Percentiles rank a stretch among this genome's conserved stretches.
Evolutionary conservation across 2,888 invertebrate genomes (phyloP).

Genomic region (Poecilus cupreus): DNA sequence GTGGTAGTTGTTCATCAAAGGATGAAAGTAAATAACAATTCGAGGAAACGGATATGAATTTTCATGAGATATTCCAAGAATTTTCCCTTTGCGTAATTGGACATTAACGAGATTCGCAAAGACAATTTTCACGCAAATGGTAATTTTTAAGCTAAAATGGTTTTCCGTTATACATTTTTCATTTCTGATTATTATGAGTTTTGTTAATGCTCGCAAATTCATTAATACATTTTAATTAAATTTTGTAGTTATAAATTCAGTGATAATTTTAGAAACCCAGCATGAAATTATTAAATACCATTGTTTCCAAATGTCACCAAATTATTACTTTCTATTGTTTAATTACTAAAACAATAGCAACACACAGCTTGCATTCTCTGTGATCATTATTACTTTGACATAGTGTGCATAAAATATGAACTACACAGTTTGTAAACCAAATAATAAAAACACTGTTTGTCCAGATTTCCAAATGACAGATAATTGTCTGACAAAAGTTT

Average conservation of each 20-base stretch:
- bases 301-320: neutral
- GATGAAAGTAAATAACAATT: slow-evolving; percentile 33
- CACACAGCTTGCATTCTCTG: neutral
- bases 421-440: too few species aligned
- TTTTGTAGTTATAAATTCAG: slow-evolving; percentile 20
- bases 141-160: slow-evolving; percentile 14
- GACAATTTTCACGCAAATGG: slow-evolving; percentile 17
- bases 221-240: slow-evolving; percentile 17
- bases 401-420: too few species aligned
- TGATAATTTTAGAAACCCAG: neutral
- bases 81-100: slow-evolving; percentile 27
- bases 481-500: too few species aligned
- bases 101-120: slow-evolving; percentile 35
- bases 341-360: neutral
- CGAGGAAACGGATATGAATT: slow-evolving; percentile 28
- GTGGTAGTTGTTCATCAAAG: slow-evolving; percentile 5
- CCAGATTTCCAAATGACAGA: too few species aligned
- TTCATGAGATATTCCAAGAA: slow-evolving; percentile 40
- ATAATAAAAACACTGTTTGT: too few species aligned
- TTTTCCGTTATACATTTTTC: slow-evolving; percentile 14
- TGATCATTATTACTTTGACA: neutral
- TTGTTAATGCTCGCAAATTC: slow-evolving; percentile 4
- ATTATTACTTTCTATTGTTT: neutral
- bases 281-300: neutral
- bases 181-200: slow-evolving; percentile 9